These are phyloP conservation scores for Tragelaphus buxtoni DNA, from an alignment of 2,113 vertebrate genomes.

Conservation along the genomic window DNA sequence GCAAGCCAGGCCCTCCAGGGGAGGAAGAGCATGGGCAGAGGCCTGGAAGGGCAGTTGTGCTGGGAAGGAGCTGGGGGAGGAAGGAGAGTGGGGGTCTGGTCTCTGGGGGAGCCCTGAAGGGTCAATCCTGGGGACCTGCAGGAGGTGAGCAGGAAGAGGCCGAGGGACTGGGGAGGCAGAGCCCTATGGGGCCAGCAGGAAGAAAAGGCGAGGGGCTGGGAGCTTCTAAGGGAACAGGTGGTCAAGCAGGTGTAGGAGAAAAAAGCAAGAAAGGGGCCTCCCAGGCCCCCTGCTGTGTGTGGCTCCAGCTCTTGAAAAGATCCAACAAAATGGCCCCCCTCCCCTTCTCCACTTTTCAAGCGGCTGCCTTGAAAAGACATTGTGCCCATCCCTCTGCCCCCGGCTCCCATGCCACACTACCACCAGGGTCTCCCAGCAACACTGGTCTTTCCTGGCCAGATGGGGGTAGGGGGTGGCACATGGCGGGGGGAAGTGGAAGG, in stretches of 20 bases:
- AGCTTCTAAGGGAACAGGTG: not conserved
- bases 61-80: accelerated
- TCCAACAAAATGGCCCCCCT: not conserved
- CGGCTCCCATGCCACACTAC: not conserved
- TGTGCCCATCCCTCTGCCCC: not conserved
- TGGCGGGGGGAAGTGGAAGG: not conserved
- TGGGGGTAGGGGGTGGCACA: accelerated
- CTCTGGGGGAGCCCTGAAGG: not conserved
- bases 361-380: not conserved
- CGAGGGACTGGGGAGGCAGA: not conserved
- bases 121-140: not conserved
- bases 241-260: not conserved
- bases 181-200: not conserved
- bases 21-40: not conserved
- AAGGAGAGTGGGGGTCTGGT: too few relatives aligned
- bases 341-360: not conserved
- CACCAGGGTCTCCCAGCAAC: not conserved
- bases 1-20: not conserved
- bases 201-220: not conserved
- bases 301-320: not conserved
- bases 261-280: not conserved
- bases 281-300: not conserved
- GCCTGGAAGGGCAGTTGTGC: too few relatives aligned
- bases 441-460: not conserved
- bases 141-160: not conserved